Conservation (phyloP, 2,113 vertebrate species). For the Coracopsis vasa region DNA sequence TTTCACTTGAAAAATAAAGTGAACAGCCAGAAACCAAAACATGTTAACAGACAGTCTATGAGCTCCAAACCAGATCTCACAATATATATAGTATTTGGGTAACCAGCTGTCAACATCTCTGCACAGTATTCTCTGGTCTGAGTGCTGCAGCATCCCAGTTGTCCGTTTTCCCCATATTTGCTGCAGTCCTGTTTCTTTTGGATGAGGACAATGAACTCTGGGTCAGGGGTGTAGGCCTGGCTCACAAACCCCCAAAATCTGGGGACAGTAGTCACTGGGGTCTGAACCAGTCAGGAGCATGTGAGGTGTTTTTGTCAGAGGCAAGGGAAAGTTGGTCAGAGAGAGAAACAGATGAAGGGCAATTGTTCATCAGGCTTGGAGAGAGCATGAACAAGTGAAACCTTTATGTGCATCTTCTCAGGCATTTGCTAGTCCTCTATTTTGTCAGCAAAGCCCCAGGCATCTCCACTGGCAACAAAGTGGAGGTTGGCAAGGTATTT, state of each 20-base stretch:
- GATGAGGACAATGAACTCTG: neutral
- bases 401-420: neutral
- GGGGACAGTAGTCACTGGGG: too few species aligned
- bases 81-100: neutral
- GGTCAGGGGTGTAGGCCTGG: neutral
- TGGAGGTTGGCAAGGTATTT: neutral
- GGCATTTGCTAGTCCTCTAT: neutral
- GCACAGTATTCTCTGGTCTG: neutral
- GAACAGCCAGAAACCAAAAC: neutral
- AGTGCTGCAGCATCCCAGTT: neutral
- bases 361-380: neutral
- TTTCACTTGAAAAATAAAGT: neutral
- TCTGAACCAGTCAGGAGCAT: neutral
- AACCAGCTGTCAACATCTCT: neutral
- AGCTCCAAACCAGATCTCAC: neutral
- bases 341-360: neutral
- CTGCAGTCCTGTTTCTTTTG: neutral
- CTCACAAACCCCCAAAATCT: neutral
- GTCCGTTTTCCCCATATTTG: neutral
- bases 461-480: neutral
- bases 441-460: neutral
- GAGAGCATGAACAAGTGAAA: neutral
- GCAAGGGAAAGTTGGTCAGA: neutral
- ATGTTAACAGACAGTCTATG: neutral
- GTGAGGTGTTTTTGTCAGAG: neutral